Evolutionary conservation across 2,888 invertebrate species (phyloP).

Genomic region (Epsilonema sp.): DNA sequence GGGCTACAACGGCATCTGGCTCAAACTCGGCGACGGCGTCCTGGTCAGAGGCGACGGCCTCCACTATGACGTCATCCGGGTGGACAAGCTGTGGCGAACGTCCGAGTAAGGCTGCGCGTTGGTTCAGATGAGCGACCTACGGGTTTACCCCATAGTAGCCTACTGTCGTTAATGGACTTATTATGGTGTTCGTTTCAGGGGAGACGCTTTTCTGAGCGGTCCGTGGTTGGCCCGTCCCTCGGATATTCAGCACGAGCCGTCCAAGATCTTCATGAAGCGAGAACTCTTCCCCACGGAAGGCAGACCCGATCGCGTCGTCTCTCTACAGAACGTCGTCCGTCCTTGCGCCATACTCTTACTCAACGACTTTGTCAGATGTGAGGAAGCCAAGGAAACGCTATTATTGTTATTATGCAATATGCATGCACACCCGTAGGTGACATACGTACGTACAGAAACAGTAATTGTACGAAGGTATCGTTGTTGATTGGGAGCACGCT

Average conservation of each 20-base stretch:
- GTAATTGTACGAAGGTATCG: no score
- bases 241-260: slow-evolving; percentile 51
- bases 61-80: slow-evolving; percentile 70
- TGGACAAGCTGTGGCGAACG: slow-evolving; percentile 83
- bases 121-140: no score
- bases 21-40: slow-evolving; percentile 57
- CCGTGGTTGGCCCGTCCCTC: slow-evolving; percentile 73
- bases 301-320: no score
- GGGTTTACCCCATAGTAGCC: no score
- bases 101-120: slow-evolving; percentile 46
- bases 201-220: slow-evolving; percentile 73
- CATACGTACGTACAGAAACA: no score
- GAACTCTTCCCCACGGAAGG: slow-evolving; percentile 58
- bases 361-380: no score
- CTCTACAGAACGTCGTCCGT: no score
- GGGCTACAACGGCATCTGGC: slow-evolving; percentile 38
- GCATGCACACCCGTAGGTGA: no score
- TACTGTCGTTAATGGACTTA: neutral
- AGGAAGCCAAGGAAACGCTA: no score
- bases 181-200: slow-evolving; percentile 39
- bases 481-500: no score
- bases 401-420: no score
- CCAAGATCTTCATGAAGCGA: slow-evolving; percentile 60
- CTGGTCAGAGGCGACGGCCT: slow-evolving; percentile 68
- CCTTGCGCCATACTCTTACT: no score